These are phyloP conservation scores for Callitettix versicolor DNA, from an alignment of 1,140 invertebrate species.

Conservation along the genomic window DNA sequence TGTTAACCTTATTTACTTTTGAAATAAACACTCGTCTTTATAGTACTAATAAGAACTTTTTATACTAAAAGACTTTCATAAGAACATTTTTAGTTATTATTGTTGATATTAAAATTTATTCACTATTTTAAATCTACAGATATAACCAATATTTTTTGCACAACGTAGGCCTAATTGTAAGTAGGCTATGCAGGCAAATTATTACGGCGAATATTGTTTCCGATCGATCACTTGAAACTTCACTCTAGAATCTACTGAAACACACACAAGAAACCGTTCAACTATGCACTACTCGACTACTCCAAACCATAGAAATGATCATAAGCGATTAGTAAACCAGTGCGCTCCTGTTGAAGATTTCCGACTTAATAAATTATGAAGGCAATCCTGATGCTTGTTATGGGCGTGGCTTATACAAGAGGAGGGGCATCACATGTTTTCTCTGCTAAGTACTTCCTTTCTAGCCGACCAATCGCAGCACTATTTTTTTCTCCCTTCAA, in stretches of 20 bases:
- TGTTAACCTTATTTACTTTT: no score
- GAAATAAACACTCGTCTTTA: no score
- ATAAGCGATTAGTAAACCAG: background rate
- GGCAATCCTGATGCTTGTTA: background rate
- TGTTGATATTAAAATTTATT: no score
- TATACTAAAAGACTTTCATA: no score
- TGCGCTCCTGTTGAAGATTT: slow-evolving; percentile 1
- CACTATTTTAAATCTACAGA: no score
- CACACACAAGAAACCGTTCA: background rate
- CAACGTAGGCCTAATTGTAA: background rate
- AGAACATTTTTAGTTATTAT: no score
- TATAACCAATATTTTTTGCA: no score
- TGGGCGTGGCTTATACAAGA: background rate
- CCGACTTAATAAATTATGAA: slow-evolving; percentile 12
- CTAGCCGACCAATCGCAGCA: background rate
- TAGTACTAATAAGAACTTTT: no score
- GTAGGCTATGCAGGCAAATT: background rate
- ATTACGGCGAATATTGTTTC: background rate
- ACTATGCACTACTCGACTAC: background rate
- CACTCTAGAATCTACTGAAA: background rate
- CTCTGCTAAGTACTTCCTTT: background rate
- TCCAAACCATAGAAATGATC: background rate
- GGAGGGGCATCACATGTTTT: background rate
- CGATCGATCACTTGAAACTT: background rate
- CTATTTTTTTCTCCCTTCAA: background rate